phyloP scores from a whole-genome alignment of 1,140 invertebrate genomes.

The Sycobia sp. region DNA sequence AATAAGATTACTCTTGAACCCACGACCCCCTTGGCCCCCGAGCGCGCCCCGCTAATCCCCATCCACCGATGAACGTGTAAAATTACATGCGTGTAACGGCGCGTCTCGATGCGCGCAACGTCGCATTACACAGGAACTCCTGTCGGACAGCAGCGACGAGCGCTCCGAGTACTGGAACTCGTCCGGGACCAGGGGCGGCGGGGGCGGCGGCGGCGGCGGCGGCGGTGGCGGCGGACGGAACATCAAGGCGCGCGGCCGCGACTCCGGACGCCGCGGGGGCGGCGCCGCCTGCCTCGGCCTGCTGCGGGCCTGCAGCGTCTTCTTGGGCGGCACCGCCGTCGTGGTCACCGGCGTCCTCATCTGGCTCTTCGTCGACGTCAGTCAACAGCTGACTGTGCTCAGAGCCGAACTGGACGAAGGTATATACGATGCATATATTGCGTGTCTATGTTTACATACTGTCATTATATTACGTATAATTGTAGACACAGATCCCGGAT shows the following conservation, averaged over 20 bases:
- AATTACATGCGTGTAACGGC: too few species aligned
- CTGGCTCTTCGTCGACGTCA: constrained; percentile 73
- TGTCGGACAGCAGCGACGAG: constrained; percentile 66
- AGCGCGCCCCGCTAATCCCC: too few species aligned
- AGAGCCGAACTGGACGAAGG: constrained; percentile 72
- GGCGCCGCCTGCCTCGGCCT: constrained; percentile 57
- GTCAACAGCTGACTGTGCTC: constrained; percentile 69
- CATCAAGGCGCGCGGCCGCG: neutral
- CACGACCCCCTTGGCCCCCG: too few species aligned
- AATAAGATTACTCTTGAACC: too few species aligned
- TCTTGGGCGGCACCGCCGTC: constrained; percentile 68
- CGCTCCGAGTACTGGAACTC: constrained; percentile 58
- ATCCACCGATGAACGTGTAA: too few species aligned
- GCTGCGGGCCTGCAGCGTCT: constrained; percentile 66
- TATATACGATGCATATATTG: too few species aligned
- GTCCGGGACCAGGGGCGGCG: constrained; percentile 45
- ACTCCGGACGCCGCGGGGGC: constrained; percentile 36
- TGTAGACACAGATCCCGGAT: too few species aligned
- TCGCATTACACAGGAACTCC: constrained; percentile 59
- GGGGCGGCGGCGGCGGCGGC: constrained; percentile 44
- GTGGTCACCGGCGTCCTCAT: constrained; percentile 69
- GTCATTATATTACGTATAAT: too few species aligned
- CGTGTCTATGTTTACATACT: too few species aligned
- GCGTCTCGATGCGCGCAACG: too few species aligned
- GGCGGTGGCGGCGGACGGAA: neutral